Conservation (phyloP, 2,113 vertebrate species). For the Chrysochloris asiatica region DNA sequence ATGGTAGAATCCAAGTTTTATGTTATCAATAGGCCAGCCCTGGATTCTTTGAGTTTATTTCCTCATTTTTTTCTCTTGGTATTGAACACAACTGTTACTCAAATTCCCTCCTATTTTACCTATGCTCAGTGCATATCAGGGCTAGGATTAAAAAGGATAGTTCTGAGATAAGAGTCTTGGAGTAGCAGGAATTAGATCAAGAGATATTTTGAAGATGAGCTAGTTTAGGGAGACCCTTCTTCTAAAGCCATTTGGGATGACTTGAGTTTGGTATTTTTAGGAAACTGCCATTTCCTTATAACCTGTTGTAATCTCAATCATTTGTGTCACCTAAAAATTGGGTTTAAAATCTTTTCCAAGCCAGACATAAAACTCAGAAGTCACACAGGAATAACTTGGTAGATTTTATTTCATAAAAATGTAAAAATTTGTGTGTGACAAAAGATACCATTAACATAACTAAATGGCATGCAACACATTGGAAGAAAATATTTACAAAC, state of each 20-base stretch:
- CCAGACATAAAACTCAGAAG: neutral
- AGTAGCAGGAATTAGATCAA: neutral
- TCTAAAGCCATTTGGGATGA: neutral
- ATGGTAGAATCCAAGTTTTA: neutral
- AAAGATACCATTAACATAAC: neutral
- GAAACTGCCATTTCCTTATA: neutral
- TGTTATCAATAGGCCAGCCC: too few relatives aligned
- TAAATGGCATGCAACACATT: neutral
- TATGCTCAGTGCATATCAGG: neutral
- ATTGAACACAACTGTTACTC: neutral
- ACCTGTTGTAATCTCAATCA: neutral
- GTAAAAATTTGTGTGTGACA: neutral
- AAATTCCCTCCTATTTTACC: neutral
- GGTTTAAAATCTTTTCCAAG: neutral
- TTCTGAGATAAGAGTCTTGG: neutral
- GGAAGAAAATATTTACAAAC: conserved; percentile 14
- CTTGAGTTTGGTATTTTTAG: neutral
- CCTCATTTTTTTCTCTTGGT: neutral
- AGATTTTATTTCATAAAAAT: neutral
- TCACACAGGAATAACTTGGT: neutral
- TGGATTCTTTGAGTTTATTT: too few relatives aligned
- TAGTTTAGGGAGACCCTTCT: neutral
- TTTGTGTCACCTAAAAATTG: neutral
- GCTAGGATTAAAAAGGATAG: neutral
- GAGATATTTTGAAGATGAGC: neutral